Base-by-base conservation (phyloP, 2,113 vertebrate genomes). In the Sylvietta virens region DNA sequence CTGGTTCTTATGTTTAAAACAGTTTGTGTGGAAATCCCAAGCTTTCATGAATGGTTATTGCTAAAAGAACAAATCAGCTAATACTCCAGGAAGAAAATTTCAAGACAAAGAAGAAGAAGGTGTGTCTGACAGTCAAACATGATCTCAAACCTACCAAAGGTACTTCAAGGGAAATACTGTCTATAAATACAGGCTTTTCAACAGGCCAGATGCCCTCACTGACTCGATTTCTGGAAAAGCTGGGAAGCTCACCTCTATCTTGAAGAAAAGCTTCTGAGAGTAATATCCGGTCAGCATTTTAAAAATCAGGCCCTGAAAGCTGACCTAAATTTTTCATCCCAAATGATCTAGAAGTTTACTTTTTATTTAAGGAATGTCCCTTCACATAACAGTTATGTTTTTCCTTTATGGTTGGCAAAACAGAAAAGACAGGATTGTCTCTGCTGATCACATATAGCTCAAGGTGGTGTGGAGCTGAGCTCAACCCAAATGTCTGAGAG, bases 101-200 rank as follows among this genome's bases (percentile, higher is more conserved):
- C 26, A 18, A 58, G 7, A 3, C 14, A 0, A 60, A 5, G 8
- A 77, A 30, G 42, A 58, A 14, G 5, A 74, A 57, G 28, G 10
- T 77, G 10, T 30, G 13, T 45, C 21, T 82, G 7, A 39, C 13
- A 62, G 9, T 61, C 27, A 77, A 39, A 54, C 15, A 47, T 15
- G 2, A 47, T 30, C 20, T 81, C 37, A 74, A 92, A 81, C 22
- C 3, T 20, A 40, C 2, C 4, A 33, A 69, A 47, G 6, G 6
- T n/a, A 1, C 5, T 50, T 28, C 22, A 61, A 33, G 37, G 4
- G 11, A 73, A 78, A 54, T 27, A 23, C 0, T 19, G 1, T 17
- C 7, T 69, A 70, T 40, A 50, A 70, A 66, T 11, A 15, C 3
- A 39, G 11, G 2, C 4, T 77, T 73, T 16, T 83, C 35, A 50